These are phyloP conservation scores for Norana najaformis DNA, from an alignment of 2,888 invertebrate genomes.

Conservation along the genomic window DNA sequence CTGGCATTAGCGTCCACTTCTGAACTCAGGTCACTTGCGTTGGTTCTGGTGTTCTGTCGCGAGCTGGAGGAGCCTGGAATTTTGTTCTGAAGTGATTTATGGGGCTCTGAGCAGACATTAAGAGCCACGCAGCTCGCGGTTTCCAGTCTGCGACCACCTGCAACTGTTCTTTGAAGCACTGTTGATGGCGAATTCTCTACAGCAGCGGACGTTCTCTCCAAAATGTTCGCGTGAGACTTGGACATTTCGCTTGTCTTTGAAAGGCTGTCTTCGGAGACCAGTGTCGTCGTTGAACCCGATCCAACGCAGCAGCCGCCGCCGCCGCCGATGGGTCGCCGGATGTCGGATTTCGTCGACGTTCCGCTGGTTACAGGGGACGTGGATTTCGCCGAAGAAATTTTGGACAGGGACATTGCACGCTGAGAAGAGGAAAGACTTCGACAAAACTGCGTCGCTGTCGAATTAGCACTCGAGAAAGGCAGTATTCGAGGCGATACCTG, in stretches of 20 bases:
- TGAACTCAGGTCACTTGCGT: background rate
- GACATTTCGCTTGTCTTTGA: background rate
- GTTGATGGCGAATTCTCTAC: background rate
- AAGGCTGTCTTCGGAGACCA: background rate
- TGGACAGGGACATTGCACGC: background rate
- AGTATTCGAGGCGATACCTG: background rate
- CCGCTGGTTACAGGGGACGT: background rate
- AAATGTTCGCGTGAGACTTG: background rate
- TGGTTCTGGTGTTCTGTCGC: background rate
- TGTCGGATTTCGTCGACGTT: background rate
- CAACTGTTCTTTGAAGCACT: background rate
- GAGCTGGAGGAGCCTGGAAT: background rate
- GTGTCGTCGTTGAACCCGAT: background rate
- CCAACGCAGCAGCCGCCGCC: background rate
- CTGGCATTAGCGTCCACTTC: background rate
- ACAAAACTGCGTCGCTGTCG: background rate
- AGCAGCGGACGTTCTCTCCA: background rate
- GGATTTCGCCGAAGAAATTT: background rate
- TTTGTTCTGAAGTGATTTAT: background rate
- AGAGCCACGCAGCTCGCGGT: slow-evolving; percentile 10
- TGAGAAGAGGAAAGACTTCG: slow-evolving; percentile 9
- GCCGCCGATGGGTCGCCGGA: background rate
- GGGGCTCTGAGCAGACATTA: background rate
- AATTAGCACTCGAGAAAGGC: background rate
- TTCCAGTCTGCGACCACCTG: background rate